phyloP scores from a whole-genome alignment of 2,888 invertebrate species.

The Heteropelma amictum region DNA sequence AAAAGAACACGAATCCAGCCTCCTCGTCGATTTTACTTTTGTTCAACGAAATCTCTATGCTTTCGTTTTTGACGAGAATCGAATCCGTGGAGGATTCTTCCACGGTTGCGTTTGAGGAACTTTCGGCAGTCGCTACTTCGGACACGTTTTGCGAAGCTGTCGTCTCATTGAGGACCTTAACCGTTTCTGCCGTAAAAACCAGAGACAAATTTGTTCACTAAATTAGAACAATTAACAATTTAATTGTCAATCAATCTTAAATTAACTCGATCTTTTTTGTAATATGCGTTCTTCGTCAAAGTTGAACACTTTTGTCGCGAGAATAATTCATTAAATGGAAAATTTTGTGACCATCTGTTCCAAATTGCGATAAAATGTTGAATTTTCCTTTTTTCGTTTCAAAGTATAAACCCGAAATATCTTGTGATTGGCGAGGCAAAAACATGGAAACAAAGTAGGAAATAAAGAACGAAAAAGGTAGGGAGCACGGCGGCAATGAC shows the following conservation, averaged over 20 bases:
- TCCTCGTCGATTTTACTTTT: slow-evolving; percentile 62
- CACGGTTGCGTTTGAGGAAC: neutral
- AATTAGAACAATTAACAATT: neutral
- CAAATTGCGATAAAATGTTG: too few species aligned
- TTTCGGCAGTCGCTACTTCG: neutral
- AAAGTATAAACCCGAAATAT: too few species aligned
- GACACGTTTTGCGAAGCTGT: neutral
- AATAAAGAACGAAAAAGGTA: too few species aligned
- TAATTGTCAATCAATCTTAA: neutral
- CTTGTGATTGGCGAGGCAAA: too few species aligned
- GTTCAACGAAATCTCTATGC: slow-evolving; percentile 58
- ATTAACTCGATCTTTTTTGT: too few species aligned
- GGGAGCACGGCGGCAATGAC: too few species aligned
- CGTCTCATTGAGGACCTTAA: neutral
- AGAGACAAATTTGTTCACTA: neutral
- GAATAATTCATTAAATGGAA: too few species aligned
- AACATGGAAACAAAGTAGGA: too few species aligned
- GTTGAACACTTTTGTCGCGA: too few species aligned
- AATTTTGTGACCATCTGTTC: too few species aligned
- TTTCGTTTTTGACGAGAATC: slow-evolving; percentile 19
- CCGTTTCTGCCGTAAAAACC: slow-evolving; percentile 7
- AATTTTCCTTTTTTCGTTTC: too few species aligned
- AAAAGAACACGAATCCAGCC: slow-evolving; percentile 64
- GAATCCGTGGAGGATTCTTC: neutral
- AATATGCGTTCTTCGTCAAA: too few species aligned